Evolutionary conservation across 2,888 invertebrate species (phyloP).

Genomic region (Acleris literana): DNA sequence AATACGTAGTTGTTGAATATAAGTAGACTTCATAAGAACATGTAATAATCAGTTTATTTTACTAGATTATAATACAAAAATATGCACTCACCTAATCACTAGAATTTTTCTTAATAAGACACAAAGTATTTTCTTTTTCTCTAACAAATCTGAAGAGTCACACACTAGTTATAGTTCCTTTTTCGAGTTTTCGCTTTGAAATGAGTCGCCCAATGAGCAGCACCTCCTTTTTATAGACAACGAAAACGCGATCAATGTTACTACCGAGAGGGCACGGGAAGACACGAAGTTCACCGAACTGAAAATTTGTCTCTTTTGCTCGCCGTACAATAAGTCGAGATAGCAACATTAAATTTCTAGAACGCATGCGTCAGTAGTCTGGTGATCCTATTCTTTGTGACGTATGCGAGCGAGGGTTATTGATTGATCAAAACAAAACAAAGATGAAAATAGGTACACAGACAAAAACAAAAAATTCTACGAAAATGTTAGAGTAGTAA

Average conservation of each 20-base stretch:
- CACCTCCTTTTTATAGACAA: conserved; percentile 52
- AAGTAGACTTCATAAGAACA: no score
- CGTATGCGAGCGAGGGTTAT: conserved; percentile 43
- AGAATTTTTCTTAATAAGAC: conserved; percentile 50
- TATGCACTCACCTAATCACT: conserved; percentile 53
- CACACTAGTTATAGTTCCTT: conserved; percentile 45
- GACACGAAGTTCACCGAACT: conserved; percentile 48
- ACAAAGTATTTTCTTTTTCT: conserved; percentile 44
- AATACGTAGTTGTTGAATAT: neutral
- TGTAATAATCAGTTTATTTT: no score
- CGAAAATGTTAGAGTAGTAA: conserved; percentile 43
- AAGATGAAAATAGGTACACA: conserved; percentile 40
- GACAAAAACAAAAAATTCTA: conserved; percentile 44
- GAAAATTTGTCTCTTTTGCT: conserved; percentile 45
- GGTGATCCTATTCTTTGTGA: conserved; percentile 51
- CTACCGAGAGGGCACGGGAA: conserved; percentile 43
- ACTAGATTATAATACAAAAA: neutral
- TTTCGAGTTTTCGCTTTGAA: conserved; percentile 54
- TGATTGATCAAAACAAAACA: conserved; percentile 36
- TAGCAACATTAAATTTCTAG: conserved; percentile 50
- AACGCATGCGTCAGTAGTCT: conserved; percentile 48
- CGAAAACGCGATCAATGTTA: conserved; percentile 41
- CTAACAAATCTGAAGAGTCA: conserved; percentile 53
- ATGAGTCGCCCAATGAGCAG: conserved; percentile 45
- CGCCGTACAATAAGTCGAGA: conserved; percentile 39